These are phyloP conservation scores for Apodemia duryi DNA, from an alignment of 2,888 invertebrate species.

Conservation along the genomic window DNA sequence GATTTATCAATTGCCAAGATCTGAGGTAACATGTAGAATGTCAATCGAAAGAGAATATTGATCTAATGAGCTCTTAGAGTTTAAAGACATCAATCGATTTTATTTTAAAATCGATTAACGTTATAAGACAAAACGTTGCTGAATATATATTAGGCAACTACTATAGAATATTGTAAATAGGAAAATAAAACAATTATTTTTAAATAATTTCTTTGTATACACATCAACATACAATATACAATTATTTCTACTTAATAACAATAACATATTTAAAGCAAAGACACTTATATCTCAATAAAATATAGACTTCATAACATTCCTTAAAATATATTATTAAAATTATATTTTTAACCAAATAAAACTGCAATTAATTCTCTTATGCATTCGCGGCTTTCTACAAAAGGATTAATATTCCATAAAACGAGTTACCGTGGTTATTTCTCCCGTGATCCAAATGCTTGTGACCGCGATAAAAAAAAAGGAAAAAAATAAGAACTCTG, in stretches of 20 bases:
- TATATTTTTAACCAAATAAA: neutral
- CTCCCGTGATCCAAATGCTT: neutral
- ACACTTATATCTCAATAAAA: conserved; percentile 20
- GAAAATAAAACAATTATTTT: conserved; percentile 40
- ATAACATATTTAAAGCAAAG: conserved; percentile 29
- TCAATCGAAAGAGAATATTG: no score
- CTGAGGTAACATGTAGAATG: no score
- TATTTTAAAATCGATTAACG: no score
- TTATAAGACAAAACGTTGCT: no score
- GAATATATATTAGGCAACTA: no score
- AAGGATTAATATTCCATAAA: neutral
- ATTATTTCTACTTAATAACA: conserved; percentile 31
- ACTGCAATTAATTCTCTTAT: neutral
- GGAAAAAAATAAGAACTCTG: neutral
- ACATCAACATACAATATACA: conserved; percentile 61
- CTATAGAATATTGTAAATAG: conserved; percentile 25
- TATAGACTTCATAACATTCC: conserved; percentile 21
- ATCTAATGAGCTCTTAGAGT: no score
- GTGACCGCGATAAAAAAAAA: neutral
- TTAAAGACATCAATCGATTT: no score
- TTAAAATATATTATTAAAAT: conserved; percentile 10
- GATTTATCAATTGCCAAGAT: no score
- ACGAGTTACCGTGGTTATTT: neutral
- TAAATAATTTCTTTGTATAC: conserved; percentile 56
- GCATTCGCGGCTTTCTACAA: neutral